Conservation (phyloP, 92 coral and sea anemone species). For the Chrysogorgia sp. region DNA sequence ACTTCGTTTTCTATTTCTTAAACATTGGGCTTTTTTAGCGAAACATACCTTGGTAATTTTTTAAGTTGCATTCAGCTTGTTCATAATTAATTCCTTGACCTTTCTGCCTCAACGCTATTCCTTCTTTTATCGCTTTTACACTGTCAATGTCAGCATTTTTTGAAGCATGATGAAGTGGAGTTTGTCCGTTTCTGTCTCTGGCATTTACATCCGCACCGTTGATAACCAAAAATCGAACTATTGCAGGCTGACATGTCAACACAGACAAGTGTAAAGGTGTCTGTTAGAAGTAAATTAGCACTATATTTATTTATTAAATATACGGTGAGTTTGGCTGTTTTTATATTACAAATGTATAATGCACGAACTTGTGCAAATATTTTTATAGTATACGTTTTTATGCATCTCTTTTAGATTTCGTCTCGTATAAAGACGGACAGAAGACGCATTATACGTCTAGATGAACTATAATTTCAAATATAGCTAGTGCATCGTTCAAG, state of each 20-base stretch:
- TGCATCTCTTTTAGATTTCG: too few relatives aligned
- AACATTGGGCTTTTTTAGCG: too few relatives aligned
- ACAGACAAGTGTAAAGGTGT: slow-evolving; percentile 96
- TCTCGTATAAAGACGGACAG: too few relatives aligned
- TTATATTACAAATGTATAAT: too few relatives aligned
- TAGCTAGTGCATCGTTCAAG: too few relatives aligned
- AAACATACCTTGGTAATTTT: slow-evolving; percentile 78
- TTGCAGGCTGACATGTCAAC: slow-evolving; percentile 76
- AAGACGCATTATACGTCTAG: too few relatives aligned
- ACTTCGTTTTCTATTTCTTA: too few relatives aligned
- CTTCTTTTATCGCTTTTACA: slow-evolving; percentile 63
- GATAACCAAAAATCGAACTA: slow-evolving; percentile 64
- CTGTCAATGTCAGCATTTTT: slow-evolving; percentile 49
- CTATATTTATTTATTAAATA: too few relatives aligned
- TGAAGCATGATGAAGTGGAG: slow-evolving; percentile 83
- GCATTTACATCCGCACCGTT: slow-evolving; percentile 81
- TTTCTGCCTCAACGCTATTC: not conserved
- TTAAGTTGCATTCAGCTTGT: slow-evolving; percentile 38
- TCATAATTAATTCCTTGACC: not conserved
- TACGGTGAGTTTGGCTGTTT: too few relatives aligned
- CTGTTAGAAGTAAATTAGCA: slow-evolving; percentile 31
- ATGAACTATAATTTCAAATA: too few relatives aligned
- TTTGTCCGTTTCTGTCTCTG: slow-evolving; percentile 96
- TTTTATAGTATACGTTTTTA: too few relatives aligned
- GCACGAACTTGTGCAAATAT: too few relatives aligned